These are phyloP conservation scores for Oncorhynchus kisutch DNA, from an alignment of 2,113 vertebrate genomes.

Conservation along the genomic window DNA sequence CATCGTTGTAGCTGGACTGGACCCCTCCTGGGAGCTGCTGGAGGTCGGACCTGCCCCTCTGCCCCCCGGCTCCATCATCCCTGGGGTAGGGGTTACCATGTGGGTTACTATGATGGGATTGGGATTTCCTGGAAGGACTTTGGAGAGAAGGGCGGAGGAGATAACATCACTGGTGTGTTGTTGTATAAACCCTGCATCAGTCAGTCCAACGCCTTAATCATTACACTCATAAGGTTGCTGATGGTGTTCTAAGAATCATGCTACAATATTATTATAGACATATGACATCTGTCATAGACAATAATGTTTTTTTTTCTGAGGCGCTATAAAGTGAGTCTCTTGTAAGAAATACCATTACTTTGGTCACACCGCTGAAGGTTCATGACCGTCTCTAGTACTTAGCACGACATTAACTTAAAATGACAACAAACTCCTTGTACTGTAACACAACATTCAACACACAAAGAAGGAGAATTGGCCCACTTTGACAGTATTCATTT, in stretches of 20 bases:
- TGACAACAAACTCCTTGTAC: not conserved
- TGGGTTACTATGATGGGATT: slow-evolving; percentile 56
- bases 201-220: not conserved
- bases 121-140: slow-evolving; percentile 45
- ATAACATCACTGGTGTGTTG: not conserved
- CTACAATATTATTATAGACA: not conserved
- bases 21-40: not conserved
- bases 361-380: not conserved
- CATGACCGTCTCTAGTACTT: not conserved
- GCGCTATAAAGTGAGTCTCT: not conserved
- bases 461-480: no score
- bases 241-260: not conserved
- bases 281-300: not conserved
- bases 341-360: not conserved
- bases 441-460: not conserved
- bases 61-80: slow-evolving; percentile 24
- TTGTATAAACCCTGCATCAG: not conserved
- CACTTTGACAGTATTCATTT: no score
- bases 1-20: slow-evolving; percentile 7
- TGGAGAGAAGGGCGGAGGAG: not conserved
- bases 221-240: not conserved
- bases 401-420: not conserved
- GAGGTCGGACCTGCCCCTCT: slow-evolving; percentile 6
- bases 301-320: not conserved
- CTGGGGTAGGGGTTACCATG: slow-evolving; percentile 64